phyloP scores from a whole-genome alignment of 2,113 vertebrate species.

The Mesocricetus auratus region DNA sequence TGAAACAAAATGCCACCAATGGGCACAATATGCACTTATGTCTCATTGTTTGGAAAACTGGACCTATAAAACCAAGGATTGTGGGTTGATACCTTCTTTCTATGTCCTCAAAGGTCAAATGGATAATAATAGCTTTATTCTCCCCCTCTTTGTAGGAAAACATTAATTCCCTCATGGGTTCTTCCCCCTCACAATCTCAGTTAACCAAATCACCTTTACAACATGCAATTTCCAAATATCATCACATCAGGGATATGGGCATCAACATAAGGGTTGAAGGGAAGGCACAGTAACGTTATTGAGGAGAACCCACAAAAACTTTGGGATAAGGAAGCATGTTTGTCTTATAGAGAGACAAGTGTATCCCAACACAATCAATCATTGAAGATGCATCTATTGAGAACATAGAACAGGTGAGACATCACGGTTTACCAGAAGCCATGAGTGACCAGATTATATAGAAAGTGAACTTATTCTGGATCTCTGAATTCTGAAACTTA shows the following conservation, averaged over 20 bases:
- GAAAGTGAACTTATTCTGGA: neutral
- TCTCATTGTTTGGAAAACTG: neutral
- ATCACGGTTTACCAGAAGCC: neutral
- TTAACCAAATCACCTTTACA: neutral
- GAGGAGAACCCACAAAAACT: neutral
- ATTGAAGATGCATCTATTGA: neutral
- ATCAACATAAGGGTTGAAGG: neutral
- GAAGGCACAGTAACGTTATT: fast-evolving
- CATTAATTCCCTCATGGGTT: neutral
- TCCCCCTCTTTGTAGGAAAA: neutral
- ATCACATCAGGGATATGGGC: neutral
- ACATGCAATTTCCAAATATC: neutral
- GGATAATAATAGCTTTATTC: neutral
- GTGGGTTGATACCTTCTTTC: neutral
- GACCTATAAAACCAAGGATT: neutral
- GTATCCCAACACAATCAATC: neutral
- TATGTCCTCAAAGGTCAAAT: neutral
- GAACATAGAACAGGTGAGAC: neutral
- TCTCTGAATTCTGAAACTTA: neutral
- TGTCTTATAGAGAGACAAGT: neutral
- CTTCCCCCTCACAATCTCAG: neutral
- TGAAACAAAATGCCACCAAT: neutral
- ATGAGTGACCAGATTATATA: neutral
- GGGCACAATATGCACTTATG: neutral
- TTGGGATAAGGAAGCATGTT: neutral